Base-by-base conservation (phyloP, 2,888 invertebrate genomes). In the Microctonus brassicae region DNA sequence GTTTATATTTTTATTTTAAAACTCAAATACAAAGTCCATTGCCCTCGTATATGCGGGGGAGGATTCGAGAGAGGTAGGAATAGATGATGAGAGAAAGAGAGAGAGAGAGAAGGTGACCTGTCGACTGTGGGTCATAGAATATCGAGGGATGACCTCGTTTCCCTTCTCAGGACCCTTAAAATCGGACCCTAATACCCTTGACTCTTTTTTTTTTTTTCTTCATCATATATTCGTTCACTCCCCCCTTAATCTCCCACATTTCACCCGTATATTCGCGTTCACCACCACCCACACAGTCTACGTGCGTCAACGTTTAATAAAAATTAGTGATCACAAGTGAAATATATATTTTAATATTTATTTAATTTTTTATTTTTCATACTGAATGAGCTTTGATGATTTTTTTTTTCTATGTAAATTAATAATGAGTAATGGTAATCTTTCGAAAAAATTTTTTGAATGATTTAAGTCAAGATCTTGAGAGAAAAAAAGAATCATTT, bases 111-210 rank as follows among this genome's bases (percentile, higher is more conserved):
- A 29, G 47, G 47, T 47, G 58, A 29, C 17, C 33, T 58, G 60
- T 65, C 47, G 63, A 26, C 47, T 47, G 29, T 63, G 29, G 62
- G 62, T 36, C 42, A 39, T 69, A 55, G 57, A 71, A 73, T 79
- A 76, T 78, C 79, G 79, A 76, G 75, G 79, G 75, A 80, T 83
- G 86, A 86, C 85, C 85, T 76, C 81, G 79, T 86, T 86, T 86
- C 84, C 84, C 82, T 83, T 84, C 84, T 78, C 84, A 82, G 80
- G 83, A 83, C 83, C 83, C 80, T 78, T 76, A 73, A 79, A 78
- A 75, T 75, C 76, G 70, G 71, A 75, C 75, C 52, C 63, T 62
- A 52, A 63, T 39, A 67, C 72, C 70, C 66, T 62, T 69, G 65
- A 63, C 76, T 72, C 68, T 17, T 47, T n/a, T 47, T 29, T 29